These are phyloP conservation scores for Chrysopa pallens DNA, from an alignment of 1,140 invertebrate genomes.

Conservation along the genomic window DNA sequence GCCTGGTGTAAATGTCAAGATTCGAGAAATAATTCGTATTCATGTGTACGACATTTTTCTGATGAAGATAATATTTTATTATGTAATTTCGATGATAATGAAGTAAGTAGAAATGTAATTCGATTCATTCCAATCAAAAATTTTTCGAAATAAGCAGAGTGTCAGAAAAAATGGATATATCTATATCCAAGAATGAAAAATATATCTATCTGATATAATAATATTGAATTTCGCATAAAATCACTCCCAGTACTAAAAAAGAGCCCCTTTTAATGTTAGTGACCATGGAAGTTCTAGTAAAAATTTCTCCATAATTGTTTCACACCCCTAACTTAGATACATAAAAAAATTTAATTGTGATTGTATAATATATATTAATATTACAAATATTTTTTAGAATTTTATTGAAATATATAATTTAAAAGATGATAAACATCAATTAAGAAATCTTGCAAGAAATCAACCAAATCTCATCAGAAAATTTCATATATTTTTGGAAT, in stretches of 20 bases:
- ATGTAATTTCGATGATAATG: constrained; percentile 52
- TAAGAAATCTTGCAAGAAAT: constrained; percentile 34
- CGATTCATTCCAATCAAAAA: no score
- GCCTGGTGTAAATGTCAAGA: constrained; percentile 70
- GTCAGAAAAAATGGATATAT: no score
- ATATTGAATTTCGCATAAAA: no score
- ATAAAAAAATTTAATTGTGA: not conserved
- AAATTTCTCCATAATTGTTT: not conserved
- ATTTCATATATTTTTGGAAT: no score
- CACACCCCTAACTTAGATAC: not conserved
- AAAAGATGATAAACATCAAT: constrained; percentile 42
- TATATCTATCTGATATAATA: no score
- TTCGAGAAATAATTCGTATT: constrained; percentile 64
- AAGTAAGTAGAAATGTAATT: no score
- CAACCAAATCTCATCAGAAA: no score
- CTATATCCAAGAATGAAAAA: no score
- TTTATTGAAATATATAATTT: constrained; percentile 57
- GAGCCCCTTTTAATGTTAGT: no score
- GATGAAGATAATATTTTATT: constrained; percentile 41
- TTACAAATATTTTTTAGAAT: constrained; percentile 25
- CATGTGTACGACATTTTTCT: constrained; percentile 46
- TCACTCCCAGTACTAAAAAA: no score
- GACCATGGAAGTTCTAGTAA: not conserved
- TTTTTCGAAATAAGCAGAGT: no score
- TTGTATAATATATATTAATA: constrained; percentile 8